phyloP scores from a whole-genome alignment of 2,113 vertebrate species.

The Anolis sagrei region DNA sequence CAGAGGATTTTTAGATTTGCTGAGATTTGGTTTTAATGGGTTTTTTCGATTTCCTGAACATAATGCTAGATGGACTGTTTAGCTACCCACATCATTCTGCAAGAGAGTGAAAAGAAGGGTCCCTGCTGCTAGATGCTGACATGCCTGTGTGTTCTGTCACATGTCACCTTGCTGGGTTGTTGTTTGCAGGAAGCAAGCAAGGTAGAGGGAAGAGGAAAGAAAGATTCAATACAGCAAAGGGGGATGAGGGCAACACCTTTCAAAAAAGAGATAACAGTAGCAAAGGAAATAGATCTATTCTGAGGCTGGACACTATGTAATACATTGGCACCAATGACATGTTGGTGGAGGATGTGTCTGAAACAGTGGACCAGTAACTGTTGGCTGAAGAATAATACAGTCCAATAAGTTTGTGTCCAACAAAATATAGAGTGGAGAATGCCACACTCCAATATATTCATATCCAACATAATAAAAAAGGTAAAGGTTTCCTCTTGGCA shows the following conservation, averaged over 20 bases:
- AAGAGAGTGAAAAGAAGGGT: not conserved
- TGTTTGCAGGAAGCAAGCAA: constrained; percentile 50
- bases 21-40: constrained; percentile 30
- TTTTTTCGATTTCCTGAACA: constrained; percentile 34
- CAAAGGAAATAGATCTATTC: constrained; percentile 1
- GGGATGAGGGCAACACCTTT: constrained; percentile 32
- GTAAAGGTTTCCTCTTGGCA: no score
- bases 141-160: constrained; percentile 36
- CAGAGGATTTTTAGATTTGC: constrained; percentile 49
- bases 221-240: constrained; percentile 54
- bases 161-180: constrained; percentile 42
- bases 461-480: no score
- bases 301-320: constrained; percentile 37
- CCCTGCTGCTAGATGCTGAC: constrained; percentile 39
- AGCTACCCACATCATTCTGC: constrained; percentile 44
- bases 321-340: constrained; percentile 37
- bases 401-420: constrained; percentile 50
- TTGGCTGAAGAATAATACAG: constrained; percentile 12
- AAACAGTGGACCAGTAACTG: constrained; percentile 38
- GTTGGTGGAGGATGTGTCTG: constrained; percentile 23
- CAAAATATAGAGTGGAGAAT: constrained; percentile 18
- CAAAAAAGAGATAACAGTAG: constrained; percentile 62
- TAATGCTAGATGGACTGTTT: constrained; percentile 28
- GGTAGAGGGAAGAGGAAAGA: constrained; percentile 30
- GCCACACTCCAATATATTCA: no score